phyloP scores from a whole-genome alignment of 2,888 invertebrate species.

The Troides helena region DNA sequence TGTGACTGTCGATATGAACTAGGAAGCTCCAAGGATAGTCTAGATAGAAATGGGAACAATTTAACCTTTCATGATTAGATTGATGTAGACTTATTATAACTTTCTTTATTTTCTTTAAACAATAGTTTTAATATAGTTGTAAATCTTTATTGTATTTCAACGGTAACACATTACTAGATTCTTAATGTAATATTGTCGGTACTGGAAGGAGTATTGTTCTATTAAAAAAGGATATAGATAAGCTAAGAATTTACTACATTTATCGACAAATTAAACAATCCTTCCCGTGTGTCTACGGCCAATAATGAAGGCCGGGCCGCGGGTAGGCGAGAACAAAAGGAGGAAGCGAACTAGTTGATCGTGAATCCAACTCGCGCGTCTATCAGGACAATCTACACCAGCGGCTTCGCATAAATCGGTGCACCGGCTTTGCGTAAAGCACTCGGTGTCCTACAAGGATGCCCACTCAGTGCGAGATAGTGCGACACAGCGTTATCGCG shows the following conservation, averaged over 20 bases:
- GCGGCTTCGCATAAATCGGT: constrained; percentile 56
- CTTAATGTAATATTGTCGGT: neutral
- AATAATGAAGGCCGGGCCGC: neutral
- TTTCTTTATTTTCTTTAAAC: no score
- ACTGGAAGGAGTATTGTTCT: neutral
- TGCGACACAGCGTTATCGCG: constrained; percentile 45
- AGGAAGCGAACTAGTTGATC: constrained; percentile 29
- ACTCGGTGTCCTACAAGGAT: constrained; percentile 47
- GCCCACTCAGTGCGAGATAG: constrained; percentile 46
- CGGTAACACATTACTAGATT: no score
- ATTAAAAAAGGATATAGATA: neutral
- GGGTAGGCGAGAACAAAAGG: constrained; percentile 23
- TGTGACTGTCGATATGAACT: neutral
- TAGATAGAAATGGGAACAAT: no score
- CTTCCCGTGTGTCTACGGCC: neutral
- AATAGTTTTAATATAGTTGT: no score
- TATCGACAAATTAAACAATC: neutral
- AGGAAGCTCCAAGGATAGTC: neutral
- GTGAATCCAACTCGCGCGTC: constrained; percentile 39
- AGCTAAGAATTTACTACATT: neutral
- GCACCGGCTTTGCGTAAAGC: constrained; percentile 51
- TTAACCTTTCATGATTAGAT: no score
- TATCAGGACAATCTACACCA: constrained; percentile 58
- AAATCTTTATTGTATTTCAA: no score
- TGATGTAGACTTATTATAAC: no score